Evolutionary conservation across 2,797 vertebrate species (phyloP).

Genomic region (Etheostoma nigrum): DNA sequence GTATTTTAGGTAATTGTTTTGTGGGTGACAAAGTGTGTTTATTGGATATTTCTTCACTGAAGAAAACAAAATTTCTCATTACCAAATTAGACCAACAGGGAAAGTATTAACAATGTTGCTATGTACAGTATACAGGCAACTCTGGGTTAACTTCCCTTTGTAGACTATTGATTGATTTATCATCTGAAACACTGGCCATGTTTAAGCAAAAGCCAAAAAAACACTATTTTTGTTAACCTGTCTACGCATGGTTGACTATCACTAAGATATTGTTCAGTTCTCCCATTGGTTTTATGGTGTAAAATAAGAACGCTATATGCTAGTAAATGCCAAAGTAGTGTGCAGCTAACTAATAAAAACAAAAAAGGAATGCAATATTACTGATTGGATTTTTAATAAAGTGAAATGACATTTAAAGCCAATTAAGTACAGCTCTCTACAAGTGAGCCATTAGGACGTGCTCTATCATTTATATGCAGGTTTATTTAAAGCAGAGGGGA

Average conservation of each 20-base stretch:
- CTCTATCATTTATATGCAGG: conserved; percentile 23
- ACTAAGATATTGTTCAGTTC: conserved; percentile 3
- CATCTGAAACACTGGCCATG: not conserved
- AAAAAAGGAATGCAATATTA: conserved; percentile 22
- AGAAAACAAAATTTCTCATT: conserved; percentile 41
- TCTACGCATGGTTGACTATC: conserved; percentile 11
- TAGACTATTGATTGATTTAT: not conserved
- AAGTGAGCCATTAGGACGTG: conserved; percentile 24
- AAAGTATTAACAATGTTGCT: conserved; percentile 18
- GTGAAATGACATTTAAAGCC: conserved; percentile 43
- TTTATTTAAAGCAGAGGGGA: conserved; percentile 36
- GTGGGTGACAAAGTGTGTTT: too few relatives aligned
- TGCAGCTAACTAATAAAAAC: conserved; percentile 12
- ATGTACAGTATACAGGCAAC: not conserved
- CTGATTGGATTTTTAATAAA: conserved; percentile 27
- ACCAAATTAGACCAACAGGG: conserved; percentile 33
- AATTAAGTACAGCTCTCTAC: conserved; percentile 21
- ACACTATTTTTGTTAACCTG: conserved; percentile 18
- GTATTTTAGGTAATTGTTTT: too few relatives aligned
- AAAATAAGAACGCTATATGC: conserved; percentile 3
- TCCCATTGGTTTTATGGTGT: conserved; percentile 7
- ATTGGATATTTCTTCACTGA: conserved; percentile 16
- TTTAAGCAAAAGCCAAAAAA: conserved; percentile 19
- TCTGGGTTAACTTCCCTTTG: conserved; percentile 3
- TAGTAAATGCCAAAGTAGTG: conserved; percentile 19